phyloP scores from a whole-genome alignment of 2,888 invertebrate genomes.

The Mimachlamys varia region DNA sequence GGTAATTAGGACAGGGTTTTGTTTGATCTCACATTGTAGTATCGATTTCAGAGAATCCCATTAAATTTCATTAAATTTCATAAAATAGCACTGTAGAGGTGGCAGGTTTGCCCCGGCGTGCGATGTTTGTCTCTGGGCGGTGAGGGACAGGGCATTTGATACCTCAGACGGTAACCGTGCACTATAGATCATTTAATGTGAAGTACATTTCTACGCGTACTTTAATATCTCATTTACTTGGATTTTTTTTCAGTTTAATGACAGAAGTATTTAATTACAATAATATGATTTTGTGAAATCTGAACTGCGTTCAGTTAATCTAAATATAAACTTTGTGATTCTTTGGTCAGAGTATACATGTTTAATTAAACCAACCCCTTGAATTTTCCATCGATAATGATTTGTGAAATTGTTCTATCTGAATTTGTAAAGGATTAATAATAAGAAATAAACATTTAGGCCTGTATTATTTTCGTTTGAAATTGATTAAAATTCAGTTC shows the following conservation, averaged over 20 bases:
- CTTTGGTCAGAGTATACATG: too few species aligned
- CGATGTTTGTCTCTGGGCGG: not conserved
- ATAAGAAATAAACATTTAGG: too few species aligned
- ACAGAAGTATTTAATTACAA: too few species aligned
- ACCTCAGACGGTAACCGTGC: not conserved
- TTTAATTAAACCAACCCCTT: too few species aligned
- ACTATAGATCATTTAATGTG: not conserved
- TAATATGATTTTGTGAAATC: not conserved
- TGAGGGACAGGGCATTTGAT: not conserved
- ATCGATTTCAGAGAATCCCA: constrained; percentile 17
- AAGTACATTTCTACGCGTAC: not conserved
- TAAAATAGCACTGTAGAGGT: not conserved
- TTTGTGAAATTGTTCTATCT: too few species aligned
- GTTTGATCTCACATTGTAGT: not conserved
- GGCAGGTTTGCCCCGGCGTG: constrained; percentile 23
- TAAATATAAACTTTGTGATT: too few species aligned
- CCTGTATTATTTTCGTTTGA: too few species aligned
- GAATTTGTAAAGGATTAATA: too few species aligned
- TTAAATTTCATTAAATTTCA: not conserved
- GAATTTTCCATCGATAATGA: too few species aligned
- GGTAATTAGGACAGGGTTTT: not conserved
- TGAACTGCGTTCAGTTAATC: not conserved
- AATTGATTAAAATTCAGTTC: too few species aligned
- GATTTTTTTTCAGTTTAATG: too few species aligned
- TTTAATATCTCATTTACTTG: not conserved